phyloP scores from a whole-genome alignment of 1,140 invertebrate species.

The Caenorhabditis inopinata region DNA sequence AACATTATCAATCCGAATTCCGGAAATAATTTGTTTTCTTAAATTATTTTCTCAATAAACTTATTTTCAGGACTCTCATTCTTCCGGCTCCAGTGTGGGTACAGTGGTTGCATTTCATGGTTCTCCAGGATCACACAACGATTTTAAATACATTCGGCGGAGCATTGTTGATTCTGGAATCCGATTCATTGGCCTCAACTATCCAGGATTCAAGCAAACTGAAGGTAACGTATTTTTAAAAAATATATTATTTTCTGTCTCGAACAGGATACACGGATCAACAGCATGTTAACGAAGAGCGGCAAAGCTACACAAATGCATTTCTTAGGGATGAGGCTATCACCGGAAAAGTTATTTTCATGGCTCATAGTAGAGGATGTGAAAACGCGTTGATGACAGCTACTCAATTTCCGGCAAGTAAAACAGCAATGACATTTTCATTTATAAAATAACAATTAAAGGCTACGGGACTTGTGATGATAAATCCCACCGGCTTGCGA shows the following conservation, averaged over 20 bases:
- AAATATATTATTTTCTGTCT: no score
- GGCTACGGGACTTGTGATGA: not conserved
- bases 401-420: not conserved
- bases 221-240: not conserved
- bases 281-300: slow-evolving; percentile 43
- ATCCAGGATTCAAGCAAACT: slow-evolving; percentile 49
- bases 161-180: slow-evolving; percentile 9
- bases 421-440: no score
- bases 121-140: slow-evolving; percentile 47
- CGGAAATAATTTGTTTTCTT: no score
- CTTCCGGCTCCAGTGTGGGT: slow-evolving; percentile 43
- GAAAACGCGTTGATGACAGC: slow-evolving; percentile 42
- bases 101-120: slow-evolving; percentile 49
- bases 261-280: slow-evolving; percentile 36
- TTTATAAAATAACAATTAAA: not conserved
- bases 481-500: slow-evolving; percentile 42
- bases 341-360: slow-evolving; percentile 36
- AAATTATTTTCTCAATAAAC: not conserved
- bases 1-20: no score
- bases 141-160: slow-evolving; percentile 49
- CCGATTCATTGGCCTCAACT: slow-evolving; percentile 50
- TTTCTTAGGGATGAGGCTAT: slow-evolving; percentile 20
- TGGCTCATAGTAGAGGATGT: slow-evolving; percentile 49
- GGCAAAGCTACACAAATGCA: slow-evolving; percentile 41
- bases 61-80: slow-evolving; percentile 49